Conservation (phyloP, 2,888 invertebrate species). For the Aphodius sticticus region DNA sequence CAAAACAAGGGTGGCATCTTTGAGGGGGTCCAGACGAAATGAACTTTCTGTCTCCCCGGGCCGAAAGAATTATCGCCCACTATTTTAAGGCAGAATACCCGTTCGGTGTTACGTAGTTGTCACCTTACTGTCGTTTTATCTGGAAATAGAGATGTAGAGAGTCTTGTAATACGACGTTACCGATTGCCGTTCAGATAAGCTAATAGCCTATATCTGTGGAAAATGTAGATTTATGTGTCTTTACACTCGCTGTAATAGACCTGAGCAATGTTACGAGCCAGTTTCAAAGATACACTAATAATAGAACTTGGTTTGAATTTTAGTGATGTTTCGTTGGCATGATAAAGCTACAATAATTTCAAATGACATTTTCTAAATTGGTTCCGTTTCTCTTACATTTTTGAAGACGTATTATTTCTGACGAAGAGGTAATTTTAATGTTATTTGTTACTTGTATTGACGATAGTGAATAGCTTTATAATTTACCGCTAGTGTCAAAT, state of each 20-base stretch:
- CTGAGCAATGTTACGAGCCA: neutral
- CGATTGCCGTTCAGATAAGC: neutral
- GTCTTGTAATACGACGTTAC: constrained; percentile 4
- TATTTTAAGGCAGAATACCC: neutral
- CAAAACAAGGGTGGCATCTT: neutral
- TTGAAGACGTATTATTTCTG: no score
- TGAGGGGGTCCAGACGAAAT: neutral
- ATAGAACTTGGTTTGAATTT: neutral
- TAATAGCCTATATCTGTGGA: constrained; percentile 4
- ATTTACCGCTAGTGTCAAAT: no score
- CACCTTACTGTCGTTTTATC: neutral
- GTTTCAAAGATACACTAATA: neutral
- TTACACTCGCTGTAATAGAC: neutral
- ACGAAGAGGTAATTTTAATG: no score
- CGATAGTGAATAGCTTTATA: no score
- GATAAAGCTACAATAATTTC: neutral
- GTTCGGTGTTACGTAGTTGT: neutral
- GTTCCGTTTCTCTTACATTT: no score
- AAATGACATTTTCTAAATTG: neutral
- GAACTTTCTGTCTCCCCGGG: neutral
- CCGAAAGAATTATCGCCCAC: neutral
- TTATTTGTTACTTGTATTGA: no score
- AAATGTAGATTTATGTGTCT: neutral
- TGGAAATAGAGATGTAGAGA: neutral
- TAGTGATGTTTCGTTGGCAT: neutral